Conservation (phyloP, 2,888 invertebrate genomes). For the Gibbula magus region DNA sequence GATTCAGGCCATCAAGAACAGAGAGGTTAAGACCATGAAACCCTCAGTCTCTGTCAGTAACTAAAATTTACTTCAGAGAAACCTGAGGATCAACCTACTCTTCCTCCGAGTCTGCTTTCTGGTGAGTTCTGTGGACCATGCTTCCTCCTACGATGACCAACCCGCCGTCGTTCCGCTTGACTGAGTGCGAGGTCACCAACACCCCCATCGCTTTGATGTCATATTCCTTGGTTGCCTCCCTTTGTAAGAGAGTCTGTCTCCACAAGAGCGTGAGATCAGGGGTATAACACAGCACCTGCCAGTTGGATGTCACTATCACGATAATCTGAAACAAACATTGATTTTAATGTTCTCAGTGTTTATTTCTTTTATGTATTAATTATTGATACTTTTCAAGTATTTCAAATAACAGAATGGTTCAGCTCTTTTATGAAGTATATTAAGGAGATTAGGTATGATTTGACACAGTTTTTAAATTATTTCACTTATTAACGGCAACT, state of each 20-base stretch:
- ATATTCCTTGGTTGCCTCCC: conserved; percentile 55
- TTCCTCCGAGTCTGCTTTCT: conserved; percentile 12
- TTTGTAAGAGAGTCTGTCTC: conserved; percentile 58
- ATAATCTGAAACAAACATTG: conserved; percentile 61
- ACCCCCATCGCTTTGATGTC: conserved; percentile 66
- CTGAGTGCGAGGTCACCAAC: conserved; percentile 62
- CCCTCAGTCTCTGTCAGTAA: no score
- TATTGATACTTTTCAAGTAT: no score
- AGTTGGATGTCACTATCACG: conserved; percentile 69
- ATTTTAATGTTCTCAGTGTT: no score
- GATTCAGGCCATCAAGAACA: no score
- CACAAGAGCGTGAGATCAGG: conserved; percentile 64
- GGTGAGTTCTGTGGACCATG: conserved; percentile 60
- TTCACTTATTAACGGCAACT: no score
- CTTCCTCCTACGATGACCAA: conserved; percentile 69
- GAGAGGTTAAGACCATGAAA: no score
- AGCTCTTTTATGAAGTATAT: no score
- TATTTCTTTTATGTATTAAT: no score
- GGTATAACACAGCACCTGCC: conserved; percentile 69
- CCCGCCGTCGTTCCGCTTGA: conserved; percentile 66
- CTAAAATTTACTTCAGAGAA: background rate
- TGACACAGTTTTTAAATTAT: no score
- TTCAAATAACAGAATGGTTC: no score
- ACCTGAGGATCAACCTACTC: background rate
- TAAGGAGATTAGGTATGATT: no score